Evolutionary conservation across 2,888 invertebrate species (phyloP), one percentile per base, ranked within the genome.

Genomic region (Mimachlamys varia): DNA sequence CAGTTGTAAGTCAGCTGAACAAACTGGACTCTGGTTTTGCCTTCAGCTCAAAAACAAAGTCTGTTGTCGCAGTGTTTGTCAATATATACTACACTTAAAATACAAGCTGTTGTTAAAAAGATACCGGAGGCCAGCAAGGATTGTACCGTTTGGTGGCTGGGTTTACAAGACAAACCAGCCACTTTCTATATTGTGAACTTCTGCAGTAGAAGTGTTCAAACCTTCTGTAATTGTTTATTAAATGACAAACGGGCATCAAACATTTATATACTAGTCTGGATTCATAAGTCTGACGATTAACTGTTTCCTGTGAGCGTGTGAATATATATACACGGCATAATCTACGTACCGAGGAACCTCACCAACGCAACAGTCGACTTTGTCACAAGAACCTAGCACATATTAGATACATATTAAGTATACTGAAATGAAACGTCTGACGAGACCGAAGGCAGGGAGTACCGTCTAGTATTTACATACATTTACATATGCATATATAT

Each of bases 401-500:
- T 33, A 15, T 76, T 5, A 33, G 76, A 27, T 27, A 76, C 10
- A 76, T 33, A 27, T 76, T 76, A 27, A 27, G 7, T 44, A 44
- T 44, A 76, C 22, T 19, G 13, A 33, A 22, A 12, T 76, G 62
- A 33, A 76, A 27, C 17, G 76, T 76, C 33, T 33, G 76, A 76
- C 5, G 12, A 76, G 76, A 10, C 12, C 12, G 27, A 0, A 62
- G 33, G 76, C 76, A 76, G 76, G 12, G 76, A 76, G 76, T 76
- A 76, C 76, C 33, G 33, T 15, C 10, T 33, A 33, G 76, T 76
- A 76, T 33, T 76, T 76, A 76, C 76, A 76, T 76, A 76, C 33
- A 76, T 76, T 76, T 76, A 76, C 76, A 76, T 76, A 76, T 76
- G 76, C 33, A 76, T 76, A 58, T n/a, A 58, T 58, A n/a, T 22